Base-by-base conservation (phyloP, 2,888 invertebrate genomes). In the Callimorpha dominula region DNA sequence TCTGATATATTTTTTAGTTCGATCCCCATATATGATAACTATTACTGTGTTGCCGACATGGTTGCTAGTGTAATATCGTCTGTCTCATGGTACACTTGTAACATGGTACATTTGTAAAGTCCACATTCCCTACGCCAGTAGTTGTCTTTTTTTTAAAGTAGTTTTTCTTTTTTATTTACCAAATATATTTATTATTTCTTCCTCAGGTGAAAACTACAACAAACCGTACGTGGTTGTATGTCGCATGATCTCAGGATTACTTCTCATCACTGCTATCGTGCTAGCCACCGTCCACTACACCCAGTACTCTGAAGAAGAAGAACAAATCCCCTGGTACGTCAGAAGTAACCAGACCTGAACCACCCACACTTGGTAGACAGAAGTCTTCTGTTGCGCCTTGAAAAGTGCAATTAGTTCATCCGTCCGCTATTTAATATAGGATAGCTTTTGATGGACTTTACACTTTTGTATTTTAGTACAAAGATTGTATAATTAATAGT, bases 131-230 rank as follows among this genome's bases (percentile, higher is more conserved):
- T 15, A 62, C 0, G 31, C 4, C 17, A 0, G 42, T 15, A 40
- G 14, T 42, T 42, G 0, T 14, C 14, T 7, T n/a, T 20, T n/a
- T 4, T 9, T n/a, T 57, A 57, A 12, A 20, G 7, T n/a, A 20
- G 12, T 5, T 12, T 20, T 31, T 1, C 14, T 31, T 31, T 14
- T 31, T 4, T 1, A 14, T 31, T 60, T 31, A 60, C 14, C 6
- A 60, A 60, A 20, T 57, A 20, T 57, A 4, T 68, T 20, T 40
- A 62, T 83, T 71, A 60, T 88, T 88, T 0, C 49, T 60, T 68
- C 31, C 15, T 7, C 86, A 94, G 95, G 95, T 77, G 95, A 95
- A 80, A 92, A 94, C 82, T 84, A 85, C 14, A 85, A 82, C 5
- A 90, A 88, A 65, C 78, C 75, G 0, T 78, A 82, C 72, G 85